These are phyloP conservation scores for Hyles lineata DNA, from an alignment of 2,888 invertebrate genomes.

Conservation along the genomic window DNA sequence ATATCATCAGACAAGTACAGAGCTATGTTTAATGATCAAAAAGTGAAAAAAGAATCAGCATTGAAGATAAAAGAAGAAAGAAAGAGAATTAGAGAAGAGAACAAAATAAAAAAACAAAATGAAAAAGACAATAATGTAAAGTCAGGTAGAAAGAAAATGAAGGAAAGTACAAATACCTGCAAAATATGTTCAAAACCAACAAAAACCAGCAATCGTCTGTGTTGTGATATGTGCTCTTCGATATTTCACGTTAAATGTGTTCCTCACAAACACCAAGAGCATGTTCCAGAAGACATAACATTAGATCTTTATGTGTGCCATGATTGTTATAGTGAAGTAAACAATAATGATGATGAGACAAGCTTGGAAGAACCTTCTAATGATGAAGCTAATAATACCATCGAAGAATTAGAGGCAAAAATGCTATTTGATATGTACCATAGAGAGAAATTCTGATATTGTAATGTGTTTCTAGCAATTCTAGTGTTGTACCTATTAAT, in stretches of 20 bases:
- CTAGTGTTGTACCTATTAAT: no score
- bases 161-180: background rate
- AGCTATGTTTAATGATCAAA: background rate
- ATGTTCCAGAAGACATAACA: background rate
- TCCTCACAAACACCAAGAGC: background rate
- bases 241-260: background rate
- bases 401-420: background rate
- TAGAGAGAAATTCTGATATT: no score
- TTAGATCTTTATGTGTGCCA: background rate
- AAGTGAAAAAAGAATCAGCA: background rate
- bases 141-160: background rate
- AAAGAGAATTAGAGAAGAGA: background rate
- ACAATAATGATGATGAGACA: background rate
- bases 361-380: background rate
- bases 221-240: slow-evolving; percentile 1
- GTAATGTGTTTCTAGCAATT: no score
- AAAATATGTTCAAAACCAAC: background rate
- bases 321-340: background rate
- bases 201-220: background rate
- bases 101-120: background rate
- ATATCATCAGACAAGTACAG: background rate
- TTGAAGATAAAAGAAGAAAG: background rate
- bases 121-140: background rate
- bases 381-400: background rate
- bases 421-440: background rate